Conservation (phyloP, 2,888 invertebrate genomes). For the Busseola fusca region DNA sequence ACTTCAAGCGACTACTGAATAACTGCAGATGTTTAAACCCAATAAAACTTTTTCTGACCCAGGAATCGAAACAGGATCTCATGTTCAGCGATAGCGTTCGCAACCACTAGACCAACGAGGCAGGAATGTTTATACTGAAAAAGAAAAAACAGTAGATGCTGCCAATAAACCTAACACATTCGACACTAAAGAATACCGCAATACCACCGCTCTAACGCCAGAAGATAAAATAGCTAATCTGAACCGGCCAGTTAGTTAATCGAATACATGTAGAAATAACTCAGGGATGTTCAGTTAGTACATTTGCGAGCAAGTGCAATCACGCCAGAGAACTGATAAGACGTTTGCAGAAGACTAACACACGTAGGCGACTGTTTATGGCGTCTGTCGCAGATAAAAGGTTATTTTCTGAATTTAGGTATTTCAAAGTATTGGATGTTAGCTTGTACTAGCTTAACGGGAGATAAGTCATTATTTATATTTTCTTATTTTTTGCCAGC, state of each 20-base stretch:
- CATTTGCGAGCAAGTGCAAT: conserved; percentile 58
- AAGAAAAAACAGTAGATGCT: neutral
- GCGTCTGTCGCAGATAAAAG: conserved; percentile 52
- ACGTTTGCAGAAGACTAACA: conserved; percentile 31
- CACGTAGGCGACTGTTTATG: conserved; percentile 56
- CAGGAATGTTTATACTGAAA: too few species aligned
- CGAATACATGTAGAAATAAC: conserved; percentile 39
- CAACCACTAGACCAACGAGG: too few species aligned
- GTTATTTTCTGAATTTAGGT: conserved; percentile 51
- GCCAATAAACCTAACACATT: conserved; percentile 8
- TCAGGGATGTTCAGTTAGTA: conserved; percentile 41
- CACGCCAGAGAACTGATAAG: conserved; percentile 48
- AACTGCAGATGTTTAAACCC: too few species aligned
- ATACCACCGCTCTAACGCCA: conserved; percentile 10
- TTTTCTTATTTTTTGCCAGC: conserved; percentile 4
- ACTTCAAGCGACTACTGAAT: too few species aligned
- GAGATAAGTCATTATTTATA: conserved; percentile 38
- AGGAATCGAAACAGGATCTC: too few species aligned
- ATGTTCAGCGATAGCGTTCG: too few species aligned
- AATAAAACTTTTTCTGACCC: too few species aligned
- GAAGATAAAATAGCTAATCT: conserved; percentile 35
- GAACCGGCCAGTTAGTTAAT: conserved; percentile 27
- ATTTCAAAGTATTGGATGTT: conserved; percentile 46
- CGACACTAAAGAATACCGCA: conserved; percentile 1
- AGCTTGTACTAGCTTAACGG: conserved; percentile 39